Evolutionary conservation across 2,888 invertebrate genomes (phyloP), one percentile per base, ranked within the genome.

Genomic region (Eledona agricola): DNA sequence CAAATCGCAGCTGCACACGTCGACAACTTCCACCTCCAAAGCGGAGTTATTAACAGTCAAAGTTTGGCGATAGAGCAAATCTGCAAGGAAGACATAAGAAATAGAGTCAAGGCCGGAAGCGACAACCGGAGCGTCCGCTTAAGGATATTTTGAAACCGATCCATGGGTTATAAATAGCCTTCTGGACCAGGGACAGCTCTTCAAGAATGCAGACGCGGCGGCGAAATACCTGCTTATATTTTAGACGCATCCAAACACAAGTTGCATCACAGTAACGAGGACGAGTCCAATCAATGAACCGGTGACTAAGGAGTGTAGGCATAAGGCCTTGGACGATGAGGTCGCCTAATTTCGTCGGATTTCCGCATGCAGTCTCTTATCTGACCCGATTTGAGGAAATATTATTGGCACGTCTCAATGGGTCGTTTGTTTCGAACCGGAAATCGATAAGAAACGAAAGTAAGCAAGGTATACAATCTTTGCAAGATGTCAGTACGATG

Each of bases 11-110:
- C 87, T 87, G 63, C 88, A 89, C 42, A 89, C 87, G 75, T 90
- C 90, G 55, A 89, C 86, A 56, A 90, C 88, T 78, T 90, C 89
- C 55, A 90, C 82, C 72, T 89, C 88, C 57, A 89, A 78, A 12
- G 85, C 82, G 31, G 84, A 82, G 64, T 86, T 87, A 72, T 88
- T 88, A 62, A 88, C 83, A 16, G 84, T 84, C 55, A 90, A 82
- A 9, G 85, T 87, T 74, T 89, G 89, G 70, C 83, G 81, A 76
- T 90, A 90, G 34, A 89, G 79, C 51, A 89, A 80, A 81, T 90
- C 90, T 87, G 83, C 34, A 82, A 82, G 62, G 70, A 19, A 19
- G n/a, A 19, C 4, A 19, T 5, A n/a, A n/a, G n/a, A n/a, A n/a
- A n/a, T n/a, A n/a, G n/a, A n/a, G n/a, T n/a, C n/a, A n/a, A n/a